A percentile compares a stretch with the other conserved stretches of the same genome.
phyloP scores from a whole-genome alignment of 2,888 invertebrate genomes.

The Trachelus tabidus region DNA sequence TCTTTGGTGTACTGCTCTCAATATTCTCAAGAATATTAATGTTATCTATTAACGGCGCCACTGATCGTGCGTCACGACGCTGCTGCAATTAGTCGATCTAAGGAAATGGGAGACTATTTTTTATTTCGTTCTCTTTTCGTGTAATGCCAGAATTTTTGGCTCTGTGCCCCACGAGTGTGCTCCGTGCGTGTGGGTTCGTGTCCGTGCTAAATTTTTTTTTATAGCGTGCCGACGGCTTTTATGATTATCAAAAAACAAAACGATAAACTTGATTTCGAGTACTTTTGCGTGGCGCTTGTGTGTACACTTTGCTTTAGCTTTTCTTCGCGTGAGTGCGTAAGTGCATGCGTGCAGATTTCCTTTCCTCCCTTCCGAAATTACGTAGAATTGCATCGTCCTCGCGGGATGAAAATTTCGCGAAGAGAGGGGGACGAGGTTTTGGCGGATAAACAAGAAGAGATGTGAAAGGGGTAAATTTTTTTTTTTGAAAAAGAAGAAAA shows the following conservation, averaged over 20 bases:
- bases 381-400: neutral
- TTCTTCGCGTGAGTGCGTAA: neutral
- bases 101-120: slow-evolving; percentile 21
- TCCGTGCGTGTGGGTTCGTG: neutral
- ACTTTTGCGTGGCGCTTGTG: no score
- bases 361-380: neutral
- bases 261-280: no score
- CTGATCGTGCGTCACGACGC: slow-evolving; percentile 60
- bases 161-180: no score
- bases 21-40: slow-evolving; percentile 67
- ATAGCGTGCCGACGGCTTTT: neutral
- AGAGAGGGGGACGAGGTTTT: neutral
- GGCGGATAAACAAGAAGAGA: neutral
- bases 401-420: neutral
- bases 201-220: neutral
- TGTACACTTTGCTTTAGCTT: neutral
- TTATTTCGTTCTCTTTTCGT: slow-evolving; percentile 15
- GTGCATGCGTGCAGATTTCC: neutral
- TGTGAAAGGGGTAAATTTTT: neutral
- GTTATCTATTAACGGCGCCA: slow-evolving; percentile 54
- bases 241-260: no score
- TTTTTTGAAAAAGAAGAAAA: neutral
- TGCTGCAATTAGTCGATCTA: slow-evolving; percentile 50
- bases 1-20: slow-evolving; percentile 58
- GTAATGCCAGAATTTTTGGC: neutral